Conservation (phyloP, 2,797 vertebrate species). For the Darevskia mixta region DNA sequence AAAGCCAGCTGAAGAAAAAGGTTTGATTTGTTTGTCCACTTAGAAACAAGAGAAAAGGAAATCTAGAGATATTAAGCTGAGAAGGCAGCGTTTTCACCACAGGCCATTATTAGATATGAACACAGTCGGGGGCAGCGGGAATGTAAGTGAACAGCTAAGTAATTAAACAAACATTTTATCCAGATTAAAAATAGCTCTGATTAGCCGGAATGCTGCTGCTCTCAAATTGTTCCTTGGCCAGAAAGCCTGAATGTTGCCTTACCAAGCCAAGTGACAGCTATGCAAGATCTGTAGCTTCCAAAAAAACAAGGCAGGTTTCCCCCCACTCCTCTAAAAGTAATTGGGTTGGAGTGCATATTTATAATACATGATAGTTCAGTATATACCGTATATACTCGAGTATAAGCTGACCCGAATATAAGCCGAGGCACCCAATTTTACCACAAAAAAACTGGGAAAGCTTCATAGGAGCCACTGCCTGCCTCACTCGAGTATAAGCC, state of each 20-base stretch:
- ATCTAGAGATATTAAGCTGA: not conserved
- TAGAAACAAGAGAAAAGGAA: not conserved
- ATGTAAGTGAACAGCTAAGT: conserved; percentile 4
- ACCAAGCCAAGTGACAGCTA: conserved; percentile 43
- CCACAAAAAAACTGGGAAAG: too few relatives aligned
- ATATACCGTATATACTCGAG: too few relatives aligned
- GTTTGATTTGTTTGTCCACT: rapidly evolving
- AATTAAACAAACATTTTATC: conserved; percentile 52
- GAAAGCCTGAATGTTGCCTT: conserved; percentile 37
- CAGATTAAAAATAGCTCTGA: conserved; percentile 50
- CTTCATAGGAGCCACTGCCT: too few relatives aligned
- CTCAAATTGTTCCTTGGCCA: conserved; percentile 50
- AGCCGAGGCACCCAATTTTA: too few relatives aligned
- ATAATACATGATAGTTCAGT: not conserved
- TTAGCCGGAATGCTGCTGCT: conserved; percentile 38
- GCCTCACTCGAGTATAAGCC: too few relatives aligned
- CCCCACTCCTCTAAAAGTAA: not conserved
- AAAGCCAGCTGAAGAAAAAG: not conserved
- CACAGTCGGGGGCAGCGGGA: conserved; percentile 37
- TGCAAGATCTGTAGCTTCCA: conserved; percentile 30
- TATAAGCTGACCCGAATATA: too few relatives aligned
- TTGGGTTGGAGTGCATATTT: not conserved
- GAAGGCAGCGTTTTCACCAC: conserved; percentile 15
- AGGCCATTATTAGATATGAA: conserved; percentile 21
- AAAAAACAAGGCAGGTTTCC: conserved; percentile 6